A percentile compares a stretch with the other conserved stretches of the same genome.
These are phyloP conservation scores for Platycheirus albimanus DNA, from an alignment of 2,888 invertebrate species.

Conservation along the genomic window DNA sequence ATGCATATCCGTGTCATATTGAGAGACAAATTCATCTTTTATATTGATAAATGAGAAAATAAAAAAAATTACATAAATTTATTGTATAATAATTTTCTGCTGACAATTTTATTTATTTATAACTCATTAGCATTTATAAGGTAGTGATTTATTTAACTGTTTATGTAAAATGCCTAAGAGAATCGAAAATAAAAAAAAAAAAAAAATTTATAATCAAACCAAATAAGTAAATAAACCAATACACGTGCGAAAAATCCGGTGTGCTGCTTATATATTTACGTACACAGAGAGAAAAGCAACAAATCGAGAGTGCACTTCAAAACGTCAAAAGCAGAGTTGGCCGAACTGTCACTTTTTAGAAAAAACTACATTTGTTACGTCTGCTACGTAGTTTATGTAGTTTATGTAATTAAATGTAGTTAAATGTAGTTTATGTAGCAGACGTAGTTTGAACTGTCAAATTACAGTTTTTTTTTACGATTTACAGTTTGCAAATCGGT, in stretches of 20 bases:
- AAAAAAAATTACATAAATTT: slow-evolving; percentile 3
- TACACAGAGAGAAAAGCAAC: slow-evolving; percentile 37
- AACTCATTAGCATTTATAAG: slow-evolving; percentile 59
- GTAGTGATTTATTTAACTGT: slow-evolving; percentile 19
- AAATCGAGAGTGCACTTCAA: slow-evolving; percentile 23
- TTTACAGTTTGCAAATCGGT: too few relatives aligned
- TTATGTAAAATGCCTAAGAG: background rate
- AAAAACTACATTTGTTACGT: too few relatives aligned
- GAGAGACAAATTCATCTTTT: background rate
- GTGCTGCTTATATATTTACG: background rate
- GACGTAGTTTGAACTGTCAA: too few relatives aligned
- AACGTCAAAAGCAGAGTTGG: too few relatives aligned
- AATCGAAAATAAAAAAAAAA: background rate
- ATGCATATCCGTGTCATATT: slow-evolving; percentile 1
- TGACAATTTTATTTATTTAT: slow-evolving; percentile 52
- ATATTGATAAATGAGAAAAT: slow-evolving; percentile 5
- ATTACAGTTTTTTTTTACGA: too few relatives aligned
- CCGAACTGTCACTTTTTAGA: too few relatives aligned
- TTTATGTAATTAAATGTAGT: too few relatives aligned
- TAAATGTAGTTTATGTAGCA: too few relatives aligned
- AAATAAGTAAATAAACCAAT: background rate
- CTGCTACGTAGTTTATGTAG: too few relatives aligned
- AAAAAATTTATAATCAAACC: background rate
- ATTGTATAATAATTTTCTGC: slow-evolving; percentile 36
- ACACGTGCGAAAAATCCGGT: background rate